These are phyloP conservation scores for Ischnura elegans DNA, from an alignment of 2,888 invertebrate species.

Conservation along the genomic window DNA sequence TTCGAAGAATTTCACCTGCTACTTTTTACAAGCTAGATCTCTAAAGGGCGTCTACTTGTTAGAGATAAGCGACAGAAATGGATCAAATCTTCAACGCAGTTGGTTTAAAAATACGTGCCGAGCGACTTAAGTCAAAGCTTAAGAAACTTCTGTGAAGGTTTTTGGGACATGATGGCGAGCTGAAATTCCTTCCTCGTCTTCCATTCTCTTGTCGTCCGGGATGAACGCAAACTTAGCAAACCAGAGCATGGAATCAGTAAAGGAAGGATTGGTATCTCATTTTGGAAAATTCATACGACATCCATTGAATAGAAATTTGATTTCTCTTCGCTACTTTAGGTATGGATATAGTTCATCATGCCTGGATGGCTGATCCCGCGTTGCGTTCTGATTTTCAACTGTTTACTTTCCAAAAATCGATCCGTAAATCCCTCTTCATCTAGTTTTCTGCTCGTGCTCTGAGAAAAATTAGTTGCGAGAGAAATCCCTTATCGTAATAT, in stretches of 20 bases:
- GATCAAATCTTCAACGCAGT: not conserved
- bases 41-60: not conserved
- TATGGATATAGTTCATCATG: not conserved
- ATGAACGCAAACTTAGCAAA: not conserved
- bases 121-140: not conserved
- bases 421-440: not conserved
- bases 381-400: not conserved
- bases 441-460: not conserved
- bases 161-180: not conserved
- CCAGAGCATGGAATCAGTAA: not conserved
- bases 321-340: not conserved
- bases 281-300: not conserved
- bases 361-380: not conserved
- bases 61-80: not conserved
- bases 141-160: not conserved
- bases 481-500: too few relatives aligned
- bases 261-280: not conserved
- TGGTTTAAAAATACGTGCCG: not conserved
- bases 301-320: conserved; percentile 9
- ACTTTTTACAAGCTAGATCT: not conserved
- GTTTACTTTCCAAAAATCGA: not conserved
- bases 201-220: too few relatives aligned
- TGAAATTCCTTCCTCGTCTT: not conserved
- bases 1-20: not conserved
- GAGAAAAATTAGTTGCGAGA: too few relatives aligned